Percentiles rank a stretch among this genome's conserved stretches.
Evolutionary conservation across 2,797 vertebrate species (phyloP).

Genomic region (Tadarida brasiliensis): DNA sequence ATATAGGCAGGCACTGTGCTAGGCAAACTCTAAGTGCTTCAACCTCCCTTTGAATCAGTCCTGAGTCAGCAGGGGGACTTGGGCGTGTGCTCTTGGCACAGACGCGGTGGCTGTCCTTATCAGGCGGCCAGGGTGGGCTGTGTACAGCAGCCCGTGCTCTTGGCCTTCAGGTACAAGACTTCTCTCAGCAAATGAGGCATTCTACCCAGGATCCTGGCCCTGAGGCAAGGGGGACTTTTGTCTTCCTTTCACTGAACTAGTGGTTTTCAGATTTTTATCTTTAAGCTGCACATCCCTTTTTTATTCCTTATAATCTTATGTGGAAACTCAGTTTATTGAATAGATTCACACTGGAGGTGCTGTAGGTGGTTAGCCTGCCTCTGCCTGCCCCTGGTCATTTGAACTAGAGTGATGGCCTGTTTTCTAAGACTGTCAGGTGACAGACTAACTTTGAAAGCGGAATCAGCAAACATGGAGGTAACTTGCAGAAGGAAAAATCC

Average conservation of each 20-base stretch:
- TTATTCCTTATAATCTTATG: not conserved
- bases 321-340: not conserved
- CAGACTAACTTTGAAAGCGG: not conserved
- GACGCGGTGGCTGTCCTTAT: not conserved
- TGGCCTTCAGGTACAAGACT: not conserved
- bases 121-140: not conserved
- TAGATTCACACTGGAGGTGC: not conserved
- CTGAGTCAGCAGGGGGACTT: not conserved
- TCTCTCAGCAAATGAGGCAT: not conserved
- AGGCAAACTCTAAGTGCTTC: not conserved
- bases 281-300: not conserved
- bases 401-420: not conserved
- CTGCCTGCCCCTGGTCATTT: not conserved
- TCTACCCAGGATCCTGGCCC: not conserved
- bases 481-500: not conserved
- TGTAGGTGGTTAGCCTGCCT: not conserved
- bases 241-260: not conserved
- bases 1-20: accelerated
- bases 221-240: not conserved
- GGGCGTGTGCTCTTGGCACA: not conserved
- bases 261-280: not conserved
- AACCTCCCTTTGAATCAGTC: not conserved
- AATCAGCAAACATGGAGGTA: not conserved
- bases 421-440: not conserved
- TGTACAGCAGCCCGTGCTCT: not conserved